Conservation (phyloP, 2,113 vertebrate species). For the Collichthys lucidus region DNA sequence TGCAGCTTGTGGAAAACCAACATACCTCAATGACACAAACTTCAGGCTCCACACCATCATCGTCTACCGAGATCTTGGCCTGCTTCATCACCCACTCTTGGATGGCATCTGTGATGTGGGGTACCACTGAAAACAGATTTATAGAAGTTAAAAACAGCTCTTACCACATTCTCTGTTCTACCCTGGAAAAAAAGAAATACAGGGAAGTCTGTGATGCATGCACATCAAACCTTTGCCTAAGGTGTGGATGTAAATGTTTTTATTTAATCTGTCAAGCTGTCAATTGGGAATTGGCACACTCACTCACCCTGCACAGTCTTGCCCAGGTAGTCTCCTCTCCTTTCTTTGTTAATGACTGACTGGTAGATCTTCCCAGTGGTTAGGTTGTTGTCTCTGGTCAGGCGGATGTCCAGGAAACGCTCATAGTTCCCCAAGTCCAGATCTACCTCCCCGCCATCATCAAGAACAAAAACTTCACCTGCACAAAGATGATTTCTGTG, state of each 20-base stretch:
- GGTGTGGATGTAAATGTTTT: no score
- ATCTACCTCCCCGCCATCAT: slow-evolving; percentile 97
- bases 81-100: slow-evolving; percentile 98
- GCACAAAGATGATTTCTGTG: not conserved
- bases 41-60: slow-evolving; percentile 94
- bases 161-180: not conserved
- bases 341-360: slow-evolving; percentile 97
- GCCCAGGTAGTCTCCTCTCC: slow-evolving; percentile 95
- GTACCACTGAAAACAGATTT: slow-evolving; percentile 86
- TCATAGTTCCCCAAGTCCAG: slow-evolving; percentile 98
- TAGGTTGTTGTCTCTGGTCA: slow-evolving; percentile 96
- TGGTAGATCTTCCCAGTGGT: slow-evolving; percentile 99
- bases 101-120: slow-evolving; percentile 97
- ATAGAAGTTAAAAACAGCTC: slow-evolving; percentile 9
- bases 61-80: slow-evolving; percentile 92
- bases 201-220: not conserved
- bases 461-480: slow-evolving; percentile 97
- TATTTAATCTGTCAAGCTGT: no score
- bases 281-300: not conserved
- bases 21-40: slow-evolving; percentile 97
- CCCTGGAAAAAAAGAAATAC: not conserved
- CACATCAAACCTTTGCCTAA: no score
- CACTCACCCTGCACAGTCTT: slow-evolving; percentile 89
- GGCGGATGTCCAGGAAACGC: slow-evolving; percentile 95
- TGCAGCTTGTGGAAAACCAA: not conserved